Evolutionary conservation across 2,888 invertebrate genomes (phyloP), one percentile per base, ranked within the genome.

Genomic region (Thecophora atra): DNA sequence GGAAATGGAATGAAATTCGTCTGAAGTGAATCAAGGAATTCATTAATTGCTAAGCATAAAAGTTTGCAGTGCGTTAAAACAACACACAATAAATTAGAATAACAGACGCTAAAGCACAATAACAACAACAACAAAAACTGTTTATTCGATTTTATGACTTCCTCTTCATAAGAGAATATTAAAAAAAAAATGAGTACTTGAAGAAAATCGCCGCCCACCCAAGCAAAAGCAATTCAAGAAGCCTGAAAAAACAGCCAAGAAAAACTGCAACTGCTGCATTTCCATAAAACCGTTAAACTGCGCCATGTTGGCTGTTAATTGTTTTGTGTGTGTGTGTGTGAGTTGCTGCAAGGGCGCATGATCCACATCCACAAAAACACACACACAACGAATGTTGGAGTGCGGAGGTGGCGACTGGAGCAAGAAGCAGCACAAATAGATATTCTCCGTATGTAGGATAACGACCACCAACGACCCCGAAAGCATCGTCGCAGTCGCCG

Each of bases 371-470:
- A n/a, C 47, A 51, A 47, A 64, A 21, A 51, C 65, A 65, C 30
- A 52, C 64, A 67, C 42, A 64, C 19, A 69, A 30, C 68, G 17
- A 15, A 51, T 52, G 19, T 52, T 17, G 15, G 21, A 26, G 17
- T 28, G 19, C 17, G 11, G 51, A n/a, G 17, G 65, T 17, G 8
- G 65, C 65, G 4, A 5, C 15, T 51, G 51, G 51, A 51, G 17
- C 15, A 51, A 51, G 51, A 51, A 13, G 51, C 1, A 51, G 51
- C 15, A 51, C 51, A n/a, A n/a, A 3, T n/a, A 47, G 79, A 81
- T 79, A 80, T 83, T 82, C 81, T 83, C 82, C 80, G 81, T 83
- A 83, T 83, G 81, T 83, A 82, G 83, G 83, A 83, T 83, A 83
- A 83, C 81, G 83, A 83, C 83, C 83, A 84, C 79, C 80, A 83